Base-by-base conservation (phyloP, 2,113 vertebrate species). In the Girardinichthys multiradiatus region DNA sequence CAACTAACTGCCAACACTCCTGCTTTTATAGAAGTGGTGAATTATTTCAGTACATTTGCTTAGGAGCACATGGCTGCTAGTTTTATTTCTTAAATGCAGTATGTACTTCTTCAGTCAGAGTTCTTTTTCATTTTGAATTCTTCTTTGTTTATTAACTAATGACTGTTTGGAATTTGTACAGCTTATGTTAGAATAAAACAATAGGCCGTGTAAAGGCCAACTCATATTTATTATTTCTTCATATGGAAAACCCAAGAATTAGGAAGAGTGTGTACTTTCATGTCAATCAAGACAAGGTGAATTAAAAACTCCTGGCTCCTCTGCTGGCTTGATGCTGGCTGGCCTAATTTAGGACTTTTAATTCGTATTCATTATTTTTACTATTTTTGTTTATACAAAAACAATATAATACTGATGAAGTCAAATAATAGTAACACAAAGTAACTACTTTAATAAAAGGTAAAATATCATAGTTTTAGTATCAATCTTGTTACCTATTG, bases 351-450 rank as follows among this genome's bases (percentile, higher is more conserved):
- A 26, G 4, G 24, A n/a, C 24, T n/a, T 42, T 64, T 13, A 15
- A 42, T n/a, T 64, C 0, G 17, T 26, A 27, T 12, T n/a, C 9
- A 24, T 9, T 24, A 12, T 6, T 64, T 64, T 64, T 64, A 2
- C 62, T 8, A 17, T 64, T 64, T n/a, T 26, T 63, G 24, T 63
- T 76, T 29, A 35, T 17, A 57, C 3, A 29, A n/a, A 30, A 74
- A 26, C n/a, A 12, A 62, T 42, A 35, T 12, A 3, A 1, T 30
- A 45, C 21, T 10, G 48, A 54, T 24, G 6, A 54, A 54, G 8
- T 17, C 21, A 54, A 54, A 54, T 54, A n/a, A 54, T 7, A 54
- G 24, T 54, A 13, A 39, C 10, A 39, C 37, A 39, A 39, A 10
- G 37, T 13, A 10, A 39, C 37, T 13, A 39, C 11, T 39, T 39